phyloP scores from a whole-genome alignment of 37 sponge, comb jelly and placozoan species.

The Haliclona indistincta region DNA sequence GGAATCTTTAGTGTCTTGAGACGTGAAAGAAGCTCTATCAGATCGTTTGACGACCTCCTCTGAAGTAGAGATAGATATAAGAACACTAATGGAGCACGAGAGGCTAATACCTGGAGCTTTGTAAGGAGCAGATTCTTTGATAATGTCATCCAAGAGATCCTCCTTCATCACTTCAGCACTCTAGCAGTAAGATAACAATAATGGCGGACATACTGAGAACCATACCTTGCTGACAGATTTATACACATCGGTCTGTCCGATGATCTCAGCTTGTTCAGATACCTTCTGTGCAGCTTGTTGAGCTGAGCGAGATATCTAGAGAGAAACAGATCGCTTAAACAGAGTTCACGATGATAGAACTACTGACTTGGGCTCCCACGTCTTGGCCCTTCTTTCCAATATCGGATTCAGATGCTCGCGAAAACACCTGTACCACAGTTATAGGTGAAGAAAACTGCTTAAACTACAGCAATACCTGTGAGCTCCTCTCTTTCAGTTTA shows the following conservation, averaged over 20 bases:
- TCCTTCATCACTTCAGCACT: conserved; percentile 70
- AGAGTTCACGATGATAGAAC: background rate
- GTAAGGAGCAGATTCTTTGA: conserved; percentile 71
- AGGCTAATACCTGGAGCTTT: conserved; percentile 67
- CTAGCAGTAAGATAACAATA: conserved; percentile 20
- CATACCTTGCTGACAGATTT: conserved; percentile 51
- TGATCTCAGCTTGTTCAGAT: conserved; percentile 28
- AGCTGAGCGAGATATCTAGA: conserved; percentile 31
- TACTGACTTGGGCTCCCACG: conserved; percentile 39
- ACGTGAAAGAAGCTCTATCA: too few relatives aligned
- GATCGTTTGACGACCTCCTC: too few relatives aligned
- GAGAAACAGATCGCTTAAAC: background rate
- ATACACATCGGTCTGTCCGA: conserved; percentile 63
- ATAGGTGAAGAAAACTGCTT: background rate
- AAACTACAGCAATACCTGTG: background rate
- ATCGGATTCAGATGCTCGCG: conserved; percentile 38
- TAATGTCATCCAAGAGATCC: conserved; percentile 76
- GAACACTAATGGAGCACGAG: too few relatives aligned
- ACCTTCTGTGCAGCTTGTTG: conserved; percentile 65
- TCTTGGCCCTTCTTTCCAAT: conserved; percentile 52
- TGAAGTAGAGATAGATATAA: too few relatives aligned
- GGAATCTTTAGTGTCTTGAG: too few relatives aligned
- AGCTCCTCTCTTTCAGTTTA: background rate
- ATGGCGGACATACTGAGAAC: background rate
- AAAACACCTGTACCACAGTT: conserved; percentile 25